Percentiles rank a stretch among this genome's conserved stretches.
These are phyloP conservation scores for Megathymus violae DNA, from an alignment of 1,140 invertebrate species.

Conservation along the genomic window DNA sequence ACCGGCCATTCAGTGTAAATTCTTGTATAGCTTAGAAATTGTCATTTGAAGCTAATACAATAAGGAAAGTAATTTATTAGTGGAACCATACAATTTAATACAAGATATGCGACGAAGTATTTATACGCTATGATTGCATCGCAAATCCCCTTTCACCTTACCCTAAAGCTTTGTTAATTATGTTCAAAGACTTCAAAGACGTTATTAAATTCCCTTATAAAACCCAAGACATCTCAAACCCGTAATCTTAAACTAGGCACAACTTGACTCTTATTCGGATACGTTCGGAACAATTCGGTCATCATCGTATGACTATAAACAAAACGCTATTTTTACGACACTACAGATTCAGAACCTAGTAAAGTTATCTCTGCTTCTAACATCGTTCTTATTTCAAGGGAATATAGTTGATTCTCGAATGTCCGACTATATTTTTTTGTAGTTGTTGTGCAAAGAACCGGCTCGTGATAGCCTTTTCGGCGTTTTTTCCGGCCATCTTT, in stretches of 20 bases:
- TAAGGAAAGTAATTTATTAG: background rate
- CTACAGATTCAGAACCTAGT: constrained; percentile 47
- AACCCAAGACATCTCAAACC: constrained; percentile 16
- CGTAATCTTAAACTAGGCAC: constrained; percentile 24
- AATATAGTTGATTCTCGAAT: constrained; percentile 40
- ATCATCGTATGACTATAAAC: constrained; percentile 61
- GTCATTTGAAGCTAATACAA: background rate
- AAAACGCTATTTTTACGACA: constrained; percentile 64
- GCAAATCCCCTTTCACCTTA: background rate
- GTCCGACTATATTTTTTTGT: constrained; percentile 9
- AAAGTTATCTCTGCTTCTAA: constrained; percentile 22
- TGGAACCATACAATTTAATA: background rate
- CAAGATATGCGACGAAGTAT: background rate
- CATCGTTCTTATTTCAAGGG: constrained; percentile 11
- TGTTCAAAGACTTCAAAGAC: constrained; percentile 19
- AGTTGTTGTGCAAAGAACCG: constrained; percentile 56
- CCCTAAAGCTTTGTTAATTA: constrained; percentile 2
- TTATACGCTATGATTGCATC: background rate
- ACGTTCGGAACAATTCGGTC: constrained; percentile 59
- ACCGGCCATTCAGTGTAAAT: too few relatives aligned
- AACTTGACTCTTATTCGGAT: constrained; percentile 42
- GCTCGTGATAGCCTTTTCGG: constrained; percentile 66
- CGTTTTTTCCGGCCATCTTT: constrained; percentile 72
- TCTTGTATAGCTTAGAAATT: too few relatives aligned
- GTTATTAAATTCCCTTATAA: constrained; percentile 16